These are phyloP conservation scores for Lasioglossum figueresi DNA, from an alignment of 2,888 invertebrate genomes.

Conservation along the genomic window DNA sequence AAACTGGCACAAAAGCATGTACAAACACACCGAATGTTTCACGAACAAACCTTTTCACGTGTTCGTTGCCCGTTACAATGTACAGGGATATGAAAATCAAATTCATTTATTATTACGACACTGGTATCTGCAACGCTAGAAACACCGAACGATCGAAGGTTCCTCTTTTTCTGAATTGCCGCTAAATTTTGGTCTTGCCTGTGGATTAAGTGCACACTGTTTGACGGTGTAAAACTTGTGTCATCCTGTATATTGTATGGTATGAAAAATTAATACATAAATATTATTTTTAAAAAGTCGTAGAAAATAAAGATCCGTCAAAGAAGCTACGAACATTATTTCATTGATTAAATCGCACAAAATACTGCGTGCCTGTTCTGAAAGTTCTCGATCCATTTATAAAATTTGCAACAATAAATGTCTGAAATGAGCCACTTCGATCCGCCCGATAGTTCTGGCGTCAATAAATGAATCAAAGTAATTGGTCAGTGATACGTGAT, in stretches of 20 bases:
- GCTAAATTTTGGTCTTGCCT: neutral
- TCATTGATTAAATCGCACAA: neutral
- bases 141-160: neutral
- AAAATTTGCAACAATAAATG: neutral
- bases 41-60: conserved; percentile 16
- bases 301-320: too few species aligned
- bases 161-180: neutral
- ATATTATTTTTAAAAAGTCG: too few species aligned
- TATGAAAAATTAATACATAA: neutral
- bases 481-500: conserved; percentile 10
- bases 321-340: neutral
- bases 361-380: neutral
- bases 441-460: neutral
- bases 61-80: conserved; percentile 5
- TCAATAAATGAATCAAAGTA: conserved; percentile 13
- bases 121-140: conserved; percentile 34
- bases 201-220: neutral
- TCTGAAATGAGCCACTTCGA: neutral
- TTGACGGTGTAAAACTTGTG: neutral
- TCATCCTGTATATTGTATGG: neutral
- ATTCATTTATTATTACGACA: conserved; percentile 27
- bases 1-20: neutral
- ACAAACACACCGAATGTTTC: neutral
- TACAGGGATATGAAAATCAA: conserved; percentile 63
- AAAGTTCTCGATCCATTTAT: neutral